These are phyloP conservation scores for Lindbergichthys nudifrons DNA, from an alignment of 2,797 vertebrate genomes.

Conservation along the genomic window DNA sequence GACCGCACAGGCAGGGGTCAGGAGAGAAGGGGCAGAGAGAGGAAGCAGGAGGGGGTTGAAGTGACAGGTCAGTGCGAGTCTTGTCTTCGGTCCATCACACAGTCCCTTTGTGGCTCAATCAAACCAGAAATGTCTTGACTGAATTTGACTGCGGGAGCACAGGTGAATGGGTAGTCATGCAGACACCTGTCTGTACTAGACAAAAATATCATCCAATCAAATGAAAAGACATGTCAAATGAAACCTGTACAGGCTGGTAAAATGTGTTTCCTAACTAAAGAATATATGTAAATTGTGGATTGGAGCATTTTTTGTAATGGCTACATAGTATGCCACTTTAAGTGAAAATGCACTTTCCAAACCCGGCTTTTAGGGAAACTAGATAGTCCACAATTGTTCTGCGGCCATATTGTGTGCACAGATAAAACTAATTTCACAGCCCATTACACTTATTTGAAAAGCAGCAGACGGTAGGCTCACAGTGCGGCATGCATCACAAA, in stretches of 20 bases:
- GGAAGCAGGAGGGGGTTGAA: constrained; percentile 19
- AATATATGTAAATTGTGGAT: constrained; percentile 19
- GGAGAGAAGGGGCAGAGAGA: constrained; percentile 18
- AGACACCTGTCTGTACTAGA: constrained; percentile 41
- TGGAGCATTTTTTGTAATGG: constrained; percentile 15
- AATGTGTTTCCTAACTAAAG: neutral
- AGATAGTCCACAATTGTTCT: constrained; percentile 47
- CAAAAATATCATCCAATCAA: constrained; percentile 52
- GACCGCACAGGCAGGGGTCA: constrained; percentile 50
- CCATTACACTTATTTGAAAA: constrained; percentile 77
- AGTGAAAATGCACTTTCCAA: constrained; percentile 46
- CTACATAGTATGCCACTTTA: constrained; percentile 30
- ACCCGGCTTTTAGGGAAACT: constrained; percentile 30
- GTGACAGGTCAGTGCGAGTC: constrained; percentile 73
- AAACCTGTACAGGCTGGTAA: neutral
- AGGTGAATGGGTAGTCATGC: constrained; percentile 58
- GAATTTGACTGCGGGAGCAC: constrained; percentile 55
- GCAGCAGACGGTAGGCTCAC: constrained; percentile 56
- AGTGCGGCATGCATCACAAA: constrained; percentile 36
- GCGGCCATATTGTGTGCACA: constrained; percentile 57
- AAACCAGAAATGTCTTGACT: constrained; percentile 57
- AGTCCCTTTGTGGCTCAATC: constrained; percentile 70
- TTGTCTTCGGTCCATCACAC: constrained; percentile 74
- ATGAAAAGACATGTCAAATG: constrained; percentile 10
- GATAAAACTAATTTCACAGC: constrained; percentile 80